phyloP scores from a whole-genome alignment of 2,113 vertebrate species.

The Cathartes aura region DNA sequence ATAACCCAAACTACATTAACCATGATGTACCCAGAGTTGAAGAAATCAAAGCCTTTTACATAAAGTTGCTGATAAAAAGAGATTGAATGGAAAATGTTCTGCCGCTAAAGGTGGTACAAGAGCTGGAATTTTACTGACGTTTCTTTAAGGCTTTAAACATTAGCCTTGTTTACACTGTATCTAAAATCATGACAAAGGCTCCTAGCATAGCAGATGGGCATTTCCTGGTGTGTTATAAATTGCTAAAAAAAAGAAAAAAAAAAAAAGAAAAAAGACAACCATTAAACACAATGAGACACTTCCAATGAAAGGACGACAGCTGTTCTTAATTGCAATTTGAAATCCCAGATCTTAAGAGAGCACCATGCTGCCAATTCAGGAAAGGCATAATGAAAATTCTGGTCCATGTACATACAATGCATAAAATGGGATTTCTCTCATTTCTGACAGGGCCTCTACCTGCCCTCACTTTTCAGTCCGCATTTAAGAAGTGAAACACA shows the following conservation, averaged over 20 bases:
- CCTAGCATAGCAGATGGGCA: conserved; percentile 46
- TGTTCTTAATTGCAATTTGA: conserved; percentile 37
- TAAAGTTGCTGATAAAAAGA: not conserved
- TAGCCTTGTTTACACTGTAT: not conserved
- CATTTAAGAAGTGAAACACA: not conserved
- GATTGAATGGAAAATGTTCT: not conserved
- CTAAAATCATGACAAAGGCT: not conserved
- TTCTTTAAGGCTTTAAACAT: not conserved
- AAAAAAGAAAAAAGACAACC: not conserved
- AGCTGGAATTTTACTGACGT: not conserved
- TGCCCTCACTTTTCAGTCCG: not conserved
- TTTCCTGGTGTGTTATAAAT: not conserved
- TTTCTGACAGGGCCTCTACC: not conserved
- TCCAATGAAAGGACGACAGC: conserved; percentile 51
- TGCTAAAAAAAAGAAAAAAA: not conserved
- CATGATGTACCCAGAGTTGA: not conserved
- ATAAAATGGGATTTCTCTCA: not conserved
- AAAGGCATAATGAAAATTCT: not conserved
- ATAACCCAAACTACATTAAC: conserved; percentile 15
- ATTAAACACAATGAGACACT: conserved; percentile 58
- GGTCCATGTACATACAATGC: not conserved
- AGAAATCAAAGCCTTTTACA: not conserved
- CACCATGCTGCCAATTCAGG: not conserved
- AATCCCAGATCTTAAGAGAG: not conserved
- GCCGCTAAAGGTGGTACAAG: not conserved